phyloP scores from a whole-genome alignment of 1,140 invertebrate species.

The Papilio dardanus region DNA sequence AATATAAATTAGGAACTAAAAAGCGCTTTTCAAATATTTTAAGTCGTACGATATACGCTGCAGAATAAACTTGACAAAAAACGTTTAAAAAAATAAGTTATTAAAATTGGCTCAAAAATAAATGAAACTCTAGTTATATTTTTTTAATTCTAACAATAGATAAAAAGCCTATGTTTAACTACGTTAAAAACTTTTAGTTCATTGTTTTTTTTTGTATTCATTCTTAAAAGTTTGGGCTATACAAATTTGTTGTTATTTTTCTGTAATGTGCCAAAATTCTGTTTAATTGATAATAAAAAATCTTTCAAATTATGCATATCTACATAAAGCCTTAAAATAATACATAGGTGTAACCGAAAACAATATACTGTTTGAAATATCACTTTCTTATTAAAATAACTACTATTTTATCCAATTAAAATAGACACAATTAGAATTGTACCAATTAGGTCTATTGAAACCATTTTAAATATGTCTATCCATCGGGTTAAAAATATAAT shows the following conservation, averaged over 20 bases:
- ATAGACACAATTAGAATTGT: constrained; percentile 26
- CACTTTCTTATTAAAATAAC: constrained; percentile 32
- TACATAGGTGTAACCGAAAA: neutral
- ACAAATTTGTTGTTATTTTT: constrained; percentile 42
- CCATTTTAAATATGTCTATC: constrained; percentile 14
- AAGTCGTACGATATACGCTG: neutral
- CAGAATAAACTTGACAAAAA: neutral
- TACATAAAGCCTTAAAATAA: constrained; percentile 24
- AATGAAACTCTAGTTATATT: neutral
- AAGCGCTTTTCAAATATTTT: neutral
- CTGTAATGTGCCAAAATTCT: constrained; percentile 61
- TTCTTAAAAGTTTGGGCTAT: neutral
- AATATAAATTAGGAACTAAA: neutral
- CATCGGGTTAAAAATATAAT: neutral
- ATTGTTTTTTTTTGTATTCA: neutral
- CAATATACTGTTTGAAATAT: constrained; percentile 33
- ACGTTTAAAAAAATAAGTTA: neutral
- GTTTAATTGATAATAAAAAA: constrained; percentile 27
- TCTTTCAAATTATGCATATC: constrained; percentile 33
- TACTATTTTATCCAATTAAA: constrained; percentile 18
- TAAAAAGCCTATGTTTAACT: neutral
- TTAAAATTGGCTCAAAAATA: neutral
- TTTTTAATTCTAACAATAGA: neutral
- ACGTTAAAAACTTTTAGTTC: neutral
- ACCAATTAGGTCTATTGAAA: constrained; percentile 33